A percentile compares a stretch with the other conserved stretches of the same genome.
Evolutionary conservation across 1,140 invertebrate species (phyloP).

Genomic region (Episyrphus balteatus): DNA sequence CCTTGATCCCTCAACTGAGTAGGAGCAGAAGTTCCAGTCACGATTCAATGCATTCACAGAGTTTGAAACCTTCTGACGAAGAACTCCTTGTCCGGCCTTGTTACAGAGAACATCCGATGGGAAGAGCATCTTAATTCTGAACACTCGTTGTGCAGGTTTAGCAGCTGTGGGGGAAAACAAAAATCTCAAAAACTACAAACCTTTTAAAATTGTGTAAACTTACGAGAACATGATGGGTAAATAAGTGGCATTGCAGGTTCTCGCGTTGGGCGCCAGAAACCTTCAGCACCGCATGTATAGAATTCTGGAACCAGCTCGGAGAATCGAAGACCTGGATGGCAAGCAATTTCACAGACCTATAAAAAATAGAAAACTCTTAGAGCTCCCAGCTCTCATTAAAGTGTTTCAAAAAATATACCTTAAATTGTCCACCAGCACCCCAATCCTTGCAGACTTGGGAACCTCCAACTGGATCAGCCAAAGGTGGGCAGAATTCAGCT

Average conservation of each 20-base stretch:
- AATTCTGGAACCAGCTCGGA: slow-evolving; percentile 85
- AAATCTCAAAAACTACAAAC: background rate
- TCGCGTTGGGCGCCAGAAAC: slow-evolving; percentile 83
- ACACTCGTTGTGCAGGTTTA: slow-evolving; percentile 78
- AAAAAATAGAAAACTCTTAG: background rate
- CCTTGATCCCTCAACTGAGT: slow-evolving; percentile 53
- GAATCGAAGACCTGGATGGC: slow-evolving; percentile 76
- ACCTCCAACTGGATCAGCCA: slow-evolving; percentile 81
- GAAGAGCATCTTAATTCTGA: slow-evolving; percentile 87
- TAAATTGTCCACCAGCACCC: slow-evolving; percentile 92
- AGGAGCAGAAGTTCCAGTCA: slow-evolving; percentile 89
- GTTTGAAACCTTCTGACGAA: slow-evolving; percentile 74
- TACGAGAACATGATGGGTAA: slow-evolving; percentile 84
- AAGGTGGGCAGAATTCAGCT: slow-evolving; percentile 82
- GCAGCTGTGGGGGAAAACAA: slow-evolving; percentile 43
- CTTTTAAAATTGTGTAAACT: slow-evolving; percentile 18
- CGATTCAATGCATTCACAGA: slow-evolving; percentile 81
- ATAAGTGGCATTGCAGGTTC: slow-evolving; percentile 67
- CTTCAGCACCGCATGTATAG: slow-evolving; percentile 93
- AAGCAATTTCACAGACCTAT: slow-evolving; percentile 66
- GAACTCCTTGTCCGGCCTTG: slow-evolving; percentile 81
- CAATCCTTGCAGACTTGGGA: slow-evolving; percentile 86
- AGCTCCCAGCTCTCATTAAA: background rate
- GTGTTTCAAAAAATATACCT: slow-evolving; percentile 27
- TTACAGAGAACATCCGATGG: slow-evolving; percentile 87